Percentiles rank a stretch among this genome's conserved stretches.
phyloP scores from a whole-genome alignment of 2,797 vertebrate species.

The Leptatherina wallacei region DNA sequence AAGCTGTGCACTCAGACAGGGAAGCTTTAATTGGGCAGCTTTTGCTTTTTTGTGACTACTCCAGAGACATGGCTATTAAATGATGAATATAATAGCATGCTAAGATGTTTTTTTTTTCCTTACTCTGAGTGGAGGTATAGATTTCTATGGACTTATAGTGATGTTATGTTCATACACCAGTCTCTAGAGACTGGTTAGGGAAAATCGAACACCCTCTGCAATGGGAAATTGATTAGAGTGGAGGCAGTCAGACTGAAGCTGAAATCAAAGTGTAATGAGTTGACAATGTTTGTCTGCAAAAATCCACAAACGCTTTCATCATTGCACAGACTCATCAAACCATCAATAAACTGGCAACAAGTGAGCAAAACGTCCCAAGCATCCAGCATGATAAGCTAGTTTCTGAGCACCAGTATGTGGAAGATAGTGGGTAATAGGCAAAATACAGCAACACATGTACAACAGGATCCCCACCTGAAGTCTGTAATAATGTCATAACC shows the following conservation, averaged over 20 bases:
- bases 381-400: not conserved
- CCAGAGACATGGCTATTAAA: not conserved
- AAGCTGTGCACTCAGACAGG: not conserved
- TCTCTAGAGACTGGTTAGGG: slow-evolving; percentile 4
- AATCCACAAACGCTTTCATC: not conserved
- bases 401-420: not conserved
- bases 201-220: slow-evolving; percentile 8
- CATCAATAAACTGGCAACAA: not conserved
- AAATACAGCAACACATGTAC: too few relatives aligned
- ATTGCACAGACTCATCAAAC: not conserved
- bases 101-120: not conserved
- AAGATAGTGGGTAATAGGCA: not conserved
- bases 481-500: too few relatives aligned
- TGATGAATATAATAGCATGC: slow-evolving; percentile 6
- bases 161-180: not conserved
- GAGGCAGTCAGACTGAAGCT: not conserved
- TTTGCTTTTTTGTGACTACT: slow-evolving; percentile 2
- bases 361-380: not conserved
- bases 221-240: not conserved
- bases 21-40: slow-evolving; percentile 8
- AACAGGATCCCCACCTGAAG: too few relatives aligned
- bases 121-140: not conserved
- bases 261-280: not conserved
- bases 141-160: not conserved
- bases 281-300: not conserved